A percentile compares a stretch with the other conserved stretches of the same genome.
These are phyloP conservation scores for Meriones unguiculatus DNA, from an alignment of 2,113 vertebrate species.

Conservation along the genomic window DNA sequence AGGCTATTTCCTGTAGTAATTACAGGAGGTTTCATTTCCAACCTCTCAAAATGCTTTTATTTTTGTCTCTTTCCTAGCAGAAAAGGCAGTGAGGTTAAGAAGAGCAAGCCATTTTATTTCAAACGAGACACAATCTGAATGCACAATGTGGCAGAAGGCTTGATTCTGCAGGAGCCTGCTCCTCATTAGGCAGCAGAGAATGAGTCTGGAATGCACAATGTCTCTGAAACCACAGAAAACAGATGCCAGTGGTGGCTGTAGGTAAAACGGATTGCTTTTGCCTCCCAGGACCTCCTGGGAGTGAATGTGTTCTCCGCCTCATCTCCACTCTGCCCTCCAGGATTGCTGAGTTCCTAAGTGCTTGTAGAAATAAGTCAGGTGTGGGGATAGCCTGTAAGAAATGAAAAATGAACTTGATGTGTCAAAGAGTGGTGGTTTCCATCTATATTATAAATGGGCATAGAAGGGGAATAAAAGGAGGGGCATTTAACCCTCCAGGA, in stretches of 20 bases:
- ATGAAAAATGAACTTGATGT: background rate
- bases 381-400: background rate
- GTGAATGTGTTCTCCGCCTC: background rate
- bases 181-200: background rate
- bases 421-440: conserved; percentile 24
- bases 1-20: conserved; percentile 63
- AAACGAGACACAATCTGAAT: background rate
- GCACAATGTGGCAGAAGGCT: background rate
- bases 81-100: conserved; percentile 61
- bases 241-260: background rate
- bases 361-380: conserved; percentile 51
- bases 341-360: background rate
- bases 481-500: background rate
- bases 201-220: conserved; percentile 56
- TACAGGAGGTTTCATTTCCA: conserved; percentile 62
- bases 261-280: background rate
- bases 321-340: background rate
- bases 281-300: conserved; percentile 4
- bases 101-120: conserved; percentile 29
- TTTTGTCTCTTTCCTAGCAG: background rate
- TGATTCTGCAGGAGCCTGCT: background rate
- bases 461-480: background rate
- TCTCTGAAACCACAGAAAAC: background rate
- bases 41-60: conserved; percentile 18
- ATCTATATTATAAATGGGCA: background rate